Evolutionary conservation across 2,113 vertebrate species (phyloP).

Genomic region (Macaca nemestrina): DNA sequence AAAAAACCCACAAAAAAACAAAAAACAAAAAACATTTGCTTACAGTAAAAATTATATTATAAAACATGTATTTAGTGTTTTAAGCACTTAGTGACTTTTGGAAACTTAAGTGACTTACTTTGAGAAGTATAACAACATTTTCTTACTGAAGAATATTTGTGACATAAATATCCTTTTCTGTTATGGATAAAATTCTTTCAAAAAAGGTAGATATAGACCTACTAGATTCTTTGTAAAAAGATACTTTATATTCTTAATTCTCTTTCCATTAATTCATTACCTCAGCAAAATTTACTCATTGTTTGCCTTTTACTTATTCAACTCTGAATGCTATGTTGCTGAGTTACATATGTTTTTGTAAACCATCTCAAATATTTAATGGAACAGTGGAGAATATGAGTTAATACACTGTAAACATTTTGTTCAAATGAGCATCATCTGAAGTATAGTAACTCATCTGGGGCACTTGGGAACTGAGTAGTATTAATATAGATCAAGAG

Average conservation of each 20-base stretch:
- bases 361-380: background rate
- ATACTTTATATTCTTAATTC: background rate
- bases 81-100: background rate
- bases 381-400: background rate
- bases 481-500: background rate
- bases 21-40: background rate
- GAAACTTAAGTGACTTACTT: background rate
- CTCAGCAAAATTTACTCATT: background rate
- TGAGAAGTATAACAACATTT: background rate
- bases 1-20: too few species aligned
- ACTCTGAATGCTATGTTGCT: background rate
- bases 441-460: background rate
- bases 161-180: background rate
- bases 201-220: background rate
- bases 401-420: background rate
- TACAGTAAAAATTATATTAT: background rate
- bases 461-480: background rate
- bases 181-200: background rate
- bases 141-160: background rate
- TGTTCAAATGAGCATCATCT: background rate
- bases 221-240: background rate
- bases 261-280: background rate
- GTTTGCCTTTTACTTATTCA: background rate
- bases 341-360: background rate
- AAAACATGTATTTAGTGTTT: background rate